These are phyloP conservation scores for Sialia sialis DNA, from an alignment of 2,113 vertebrate genomes.

Conservation along the genomic window DNA sequence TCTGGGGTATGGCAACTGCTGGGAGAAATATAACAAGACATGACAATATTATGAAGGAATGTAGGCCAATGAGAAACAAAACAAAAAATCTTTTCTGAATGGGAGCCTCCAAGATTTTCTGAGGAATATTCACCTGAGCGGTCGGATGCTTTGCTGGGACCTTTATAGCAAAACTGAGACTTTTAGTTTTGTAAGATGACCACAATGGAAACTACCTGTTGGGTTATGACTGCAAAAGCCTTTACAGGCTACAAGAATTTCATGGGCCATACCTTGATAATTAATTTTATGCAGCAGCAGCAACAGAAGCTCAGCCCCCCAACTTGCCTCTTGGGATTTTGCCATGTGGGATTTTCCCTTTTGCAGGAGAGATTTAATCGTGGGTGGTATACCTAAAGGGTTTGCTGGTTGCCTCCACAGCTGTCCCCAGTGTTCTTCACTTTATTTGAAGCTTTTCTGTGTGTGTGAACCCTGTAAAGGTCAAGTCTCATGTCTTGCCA, in stretches of 20 bases:
- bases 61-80: background rate
- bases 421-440: background rate
- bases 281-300: background rate
- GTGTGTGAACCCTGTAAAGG: background rate
- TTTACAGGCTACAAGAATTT: background rate
- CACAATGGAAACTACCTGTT: background rate
- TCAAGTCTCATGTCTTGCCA: background rate
- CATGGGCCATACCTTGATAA: background rate
- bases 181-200: background rate
- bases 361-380: background rate
- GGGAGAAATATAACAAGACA: background rate
- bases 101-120: background rate
- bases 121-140: background rate
- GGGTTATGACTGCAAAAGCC: background rate
- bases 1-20: background rate
- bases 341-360: background rate
- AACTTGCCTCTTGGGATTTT: background rate
- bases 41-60: background rate
- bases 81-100: background rate
- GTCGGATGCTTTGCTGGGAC: background rate
- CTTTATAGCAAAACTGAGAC: background rate
- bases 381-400: background rate
- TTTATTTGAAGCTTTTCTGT: background rate
- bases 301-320: background rate
- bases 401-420: background rate